These are phyloP conservation scores for rabbit (Oryctolagus cuniculus) DNA, from an alignment of 2,113 vertebrate genomes.

Conservation along the genomic window DNA sequence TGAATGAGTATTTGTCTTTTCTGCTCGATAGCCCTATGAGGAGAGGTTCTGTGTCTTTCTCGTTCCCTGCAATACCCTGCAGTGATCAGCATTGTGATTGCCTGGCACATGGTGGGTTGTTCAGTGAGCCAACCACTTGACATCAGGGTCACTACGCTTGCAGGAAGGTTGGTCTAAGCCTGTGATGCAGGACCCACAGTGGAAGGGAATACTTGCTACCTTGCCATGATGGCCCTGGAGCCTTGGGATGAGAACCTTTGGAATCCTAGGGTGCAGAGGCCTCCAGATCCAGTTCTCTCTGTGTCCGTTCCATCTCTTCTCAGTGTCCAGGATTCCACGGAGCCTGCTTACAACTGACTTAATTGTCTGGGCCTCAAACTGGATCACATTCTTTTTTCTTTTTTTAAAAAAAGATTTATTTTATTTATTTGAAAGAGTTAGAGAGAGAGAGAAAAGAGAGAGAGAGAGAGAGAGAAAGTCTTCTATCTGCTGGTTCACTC, in stretches of 20 bases:
- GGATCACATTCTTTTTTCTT: background rate
- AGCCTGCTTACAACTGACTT: background rate
- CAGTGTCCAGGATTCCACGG: background rate
- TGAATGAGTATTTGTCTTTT: background rate
- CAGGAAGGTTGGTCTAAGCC: background rate
- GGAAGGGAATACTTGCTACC: background rate
- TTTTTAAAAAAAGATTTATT: no score
- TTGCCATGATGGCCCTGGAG: background rate
- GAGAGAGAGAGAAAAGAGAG: no score
- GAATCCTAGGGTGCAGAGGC: background rate
- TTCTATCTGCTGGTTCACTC: no score
- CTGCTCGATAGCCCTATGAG: background rate
- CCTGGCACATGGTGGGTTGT: no score
- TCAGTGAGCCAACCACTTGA: background rate
- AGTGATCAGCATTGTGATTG: background rate
- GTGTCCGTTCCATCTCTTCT: background rate
- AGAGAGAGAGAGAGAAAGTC: no score
- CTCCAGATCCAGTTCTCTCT: background rate
- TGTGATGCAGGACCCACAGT: background rate
- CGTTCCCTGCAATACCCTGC: background rate
- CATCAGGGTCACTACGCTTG: background rate
- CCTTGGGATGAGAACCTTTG: background rate
- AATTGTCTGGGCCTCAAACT: conserved; percentile 27
- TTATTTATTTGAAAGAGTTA: no score
- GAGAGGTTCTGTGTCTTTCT: background rate